A percentile compares a stretch with the other conserved stretches of the same genome.
Conservation (phyloP, 92 coral and sea anemone genomes). For the Porites rus region DNA sequence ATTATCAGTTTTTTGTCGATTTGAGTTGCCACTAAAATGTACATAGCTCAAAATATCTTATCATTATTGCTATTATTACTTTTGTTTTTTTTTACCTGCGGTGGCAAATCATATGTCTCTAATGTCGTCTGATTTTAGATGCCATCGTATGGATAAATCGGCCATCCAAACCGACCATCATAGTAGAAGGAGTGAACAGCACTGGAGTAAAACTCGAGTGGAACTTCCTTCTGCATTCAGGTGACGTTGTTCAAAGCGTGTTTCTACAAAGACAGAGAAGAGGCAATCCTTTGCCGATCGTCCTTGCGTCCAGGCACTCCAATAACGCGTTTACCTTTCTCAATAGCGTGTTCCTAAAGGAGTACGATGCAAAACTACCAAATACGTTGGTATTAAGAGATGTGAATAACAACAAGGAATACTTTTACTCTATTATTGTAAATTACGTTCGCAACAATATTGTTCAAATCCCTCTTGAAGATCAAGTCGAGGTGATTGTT, state of each 20-base stretch:
- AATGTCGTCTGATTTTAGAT: background rate
- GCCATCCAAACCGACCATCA: conserved; percentile 11
- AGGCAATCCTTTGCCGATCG: background rate
- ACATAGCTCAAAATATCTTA: too few species aligned
- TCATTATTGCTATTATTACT: too few species aligned
- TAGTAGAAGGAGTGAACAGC: conserved; percentile 22
- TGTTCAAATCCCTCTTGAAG: background rate
- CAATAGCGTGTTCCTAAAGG: background rate
- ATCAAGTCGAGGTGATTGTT: background rate
- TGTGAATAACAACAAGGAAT: background rate
- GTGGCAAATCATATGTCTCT: background rate
- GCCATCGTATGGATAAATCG: background rate
- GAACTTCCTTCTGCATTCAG: background rate
- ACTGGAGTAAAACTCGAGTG: background rate
- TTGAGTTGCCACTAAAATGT: too few species aligned
- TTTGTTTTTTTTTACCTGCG: background rate
- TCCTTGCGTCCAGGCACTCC: background rate
- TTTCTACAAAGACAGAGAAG: background rate
- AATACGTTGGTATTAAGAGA: background rate
- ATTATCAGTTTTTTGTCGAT: background rate
- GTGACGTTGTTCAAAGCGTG: background rate
- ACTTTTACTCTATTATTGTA: background rate
- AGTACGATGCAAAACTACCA: background rate
- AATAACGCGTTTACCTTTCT: background rate
- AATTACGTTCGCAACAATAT: background rate